Evolutionary conservation across 2,797 vertebrate genomes (phyloP).

Genomic region (Todus mexicanus): DNA sequence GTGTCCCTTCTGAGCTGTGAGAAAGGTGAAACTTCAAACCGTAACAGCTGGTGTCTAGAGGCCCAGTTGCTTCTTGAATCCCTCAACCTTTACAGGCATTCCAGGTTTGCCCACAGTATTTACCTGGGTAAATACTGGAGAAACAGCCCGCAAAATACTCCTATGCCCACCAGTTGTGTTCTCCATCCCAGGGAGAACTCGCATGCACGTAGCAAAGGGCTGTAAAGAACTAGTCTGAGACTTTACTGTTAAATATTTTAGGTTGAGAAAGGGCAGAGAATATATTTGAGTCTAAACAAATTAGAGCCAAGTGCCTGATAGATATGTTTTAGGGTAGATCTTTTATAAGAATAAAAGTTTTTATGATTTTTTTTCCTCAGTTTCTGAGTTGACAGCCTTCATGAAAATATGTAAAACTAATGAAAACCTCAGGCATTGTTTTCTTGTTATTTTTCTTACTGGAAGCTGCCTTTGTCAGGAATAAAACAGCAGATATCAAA

Average conservation of each 20-base stretch:
- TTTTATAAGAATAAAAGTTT: not conserved
- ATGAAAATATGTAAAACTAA: conserved; percentile 28
- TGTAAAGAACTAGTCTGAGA: not conserved
- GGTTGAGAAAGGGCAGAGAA: not conserved
- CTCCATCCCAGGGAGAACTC: not conserved
- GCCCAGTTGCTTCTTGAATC: not conserved
- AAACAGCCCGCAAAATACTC: not conserved
- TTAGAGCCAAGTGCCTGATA: not conserved
- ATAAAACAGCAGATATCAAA: not conserved
- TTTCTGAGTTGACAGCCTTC: conserved; percentile 15
- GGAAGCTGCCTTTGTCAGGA: not conserved
- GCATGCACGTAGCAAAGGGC: fast-evolving
- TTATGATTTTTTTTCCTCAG: not conserved
- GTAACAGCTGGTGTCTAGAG: not conserved
- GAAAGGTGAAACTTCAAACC: not conserved
- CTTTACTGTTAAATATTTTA: not conserved
- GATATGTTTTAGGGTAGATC: not conserved
- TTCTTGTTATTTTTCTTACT: conserved; percentile 19
- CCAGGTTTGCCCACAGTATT: not conserved
- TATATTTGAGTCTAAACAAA: not conserved
- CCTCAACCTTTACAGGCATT: not conserved
- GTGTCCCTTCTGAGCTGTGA: not conserved
- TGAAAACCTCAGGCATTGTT: conserved; percentile 13
- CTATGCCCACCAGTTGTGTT: fast-evolving
- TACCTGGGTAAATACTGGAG: not conserved